phyloP scores from a whole-genome alignment of 2,888 invertebrate species.

The Lycia hirtaria region DNA sequence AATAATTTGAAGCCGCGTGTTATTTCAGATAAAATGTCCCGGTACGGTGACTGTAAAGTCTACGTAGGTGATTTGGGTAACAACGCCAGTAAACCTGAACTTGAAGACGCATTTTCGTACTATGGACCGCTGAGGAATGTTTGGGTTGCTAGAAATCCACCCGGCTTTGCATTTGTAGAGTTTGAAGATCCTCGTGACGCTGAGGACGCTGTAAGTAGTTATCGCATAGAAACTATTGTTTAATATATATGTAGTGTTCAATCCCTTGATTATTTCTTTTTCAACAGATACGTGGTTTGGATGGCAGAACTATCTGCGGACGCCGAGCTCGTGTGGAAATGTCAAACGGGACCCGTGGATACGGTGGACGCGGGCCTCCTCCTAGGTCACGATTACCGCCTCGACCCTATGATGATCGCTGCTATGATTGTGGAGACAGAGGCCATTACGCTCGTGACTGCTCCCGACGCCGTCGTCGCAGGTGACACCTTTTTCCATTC shows the following conservation, averaged over 20 bases:
- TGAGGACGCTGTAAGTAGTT: conserved; percentile 92
- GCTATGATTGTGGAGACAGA: conserved; percentile 97
- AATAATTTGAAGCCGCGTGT: conserved; percentile 12
- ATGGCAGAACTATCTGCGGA: conserved; percentile 94
- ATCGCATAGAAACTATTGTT: background rate
- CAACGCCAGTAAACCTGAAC: conserved; percentile 95
- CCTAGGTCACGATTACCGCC: conserved; percentile 87
- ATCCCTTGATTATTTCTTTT: background rate
- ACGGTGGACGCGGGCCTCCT: conserved; percentile 85
- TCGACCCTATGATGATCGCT: conserved; percentile 95
- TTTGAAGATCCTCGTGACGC: conserved; percentile 97
- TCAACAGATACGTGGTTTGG: conserved; percentile 84
- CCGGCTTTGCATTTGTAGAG: conserved; percentile 97
- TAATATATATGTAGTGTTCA: conserved; percentile 10
- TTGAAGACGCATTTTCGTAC: conserved; percentile 96
- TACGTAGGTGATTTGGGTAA: conserved; percentile 98
- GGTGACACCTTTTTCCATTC: conserved; percentile 55
- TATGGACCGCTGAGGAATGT: conserved; percentile 97
- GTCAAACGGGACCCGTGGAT: conserved; percentile 92
- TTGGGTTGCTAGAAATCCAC: conserved; percentile 98
- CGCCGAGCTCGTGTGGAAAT: conserved; percentile 95
- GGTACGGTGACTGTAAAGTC: conserved; percentile 96
- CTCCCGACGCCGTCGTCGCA: conserved; percentile 88
- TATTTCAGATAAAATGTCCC: conserved; percentile 85
- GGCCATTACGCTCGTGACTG: conserved; percentile 98